These are phyloP conservation scores for Falco biarmicus DNA, from an alignment of 2,797 vertebrate genomes.

Conservation along the genomic window DNA sequence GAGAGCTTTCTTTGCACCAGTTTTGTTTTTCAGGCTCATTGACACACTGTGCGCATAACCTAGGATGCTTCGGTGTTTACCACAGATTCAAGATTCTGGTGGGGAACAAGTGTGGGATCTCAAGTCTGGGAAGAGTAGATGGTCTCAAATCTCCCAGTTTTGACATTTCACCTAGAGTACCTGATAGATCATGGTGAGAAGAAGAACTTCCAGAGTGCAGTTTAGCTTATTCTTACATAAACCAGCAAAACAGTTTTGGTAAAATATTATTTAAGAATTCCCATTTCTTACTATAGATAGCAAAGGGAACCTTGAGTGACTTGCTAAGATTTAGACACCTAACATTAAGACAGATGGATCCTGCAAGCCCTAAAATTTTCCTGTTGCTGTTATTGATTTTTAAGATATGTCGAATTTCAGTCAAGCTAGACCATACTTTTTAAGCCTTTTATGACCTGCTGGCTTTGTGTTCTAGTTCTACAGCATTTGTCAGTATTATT, in stretches of 20 bases:
- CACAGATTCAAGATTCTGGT: background rate
- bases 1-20: background rate
- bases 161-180: background rate
- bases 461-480: background rate
- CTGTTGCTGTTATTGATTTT: background rate
- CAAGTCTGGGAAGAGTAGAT: background rate
- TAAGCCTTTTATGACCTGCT: background rate
- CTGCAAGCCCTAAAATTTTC: background rate
- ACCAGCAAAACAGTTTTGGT: background rate
- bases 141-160: background rate
- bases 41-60: fast-evolving
- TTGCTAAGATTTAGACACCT: background rate
- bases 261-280: background rate
- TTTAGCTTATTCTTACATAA: background rate
- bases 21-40: background rate
- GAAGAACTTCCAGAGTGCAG: background rate
- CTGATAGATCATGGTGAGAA: background rate
- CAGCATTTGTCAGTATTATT: background rate
- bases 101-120: background rate
- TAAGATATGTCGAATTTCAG: background rate
- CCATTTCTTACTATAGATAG: background rate
- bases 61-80: background rate
- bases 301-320: background rate
- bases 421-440: background rate
- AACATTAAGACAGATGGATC: background rate